Evolutionary conservation across 2,888 invertebrate species (phyloP).

Genomic region (Notodonta dromedarius): DNA sequence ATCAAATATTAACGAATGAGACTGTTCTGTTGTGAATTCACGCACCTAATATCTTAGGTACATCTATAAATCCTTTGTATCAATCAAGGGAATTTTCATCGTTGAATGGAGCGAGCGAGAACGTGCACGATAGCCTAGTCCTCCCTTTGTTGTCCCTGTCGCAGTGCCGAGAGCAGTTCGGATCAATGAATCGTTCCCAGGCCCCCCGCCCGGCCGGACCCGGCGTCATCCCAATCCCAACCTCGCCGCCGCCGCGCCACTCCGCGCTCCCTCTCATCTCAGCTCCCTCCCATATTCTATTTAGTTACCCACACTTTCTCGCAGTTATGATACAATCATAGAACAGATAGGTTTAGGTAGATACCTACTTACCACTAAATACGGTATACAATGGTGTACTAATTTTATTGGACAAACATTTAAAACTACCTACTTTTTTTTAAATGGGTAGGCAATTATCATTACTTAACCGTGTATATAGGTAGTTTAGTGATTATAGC

Average conservation of each 20-base stretch:
- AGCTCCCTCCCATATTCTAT: conserved; percentile 31
- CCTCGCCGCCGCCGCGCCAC: conserved; percentile 14
- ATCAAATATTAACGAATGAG: too few species aligned
- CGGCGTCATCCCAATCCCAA: conserved; percentile 60
- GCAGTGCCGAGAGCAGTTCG: conserved; percentile 72
- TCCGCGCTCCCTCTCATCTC: conserved; percentile 48
- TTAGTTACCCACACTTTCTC: conserved; percentile 33
- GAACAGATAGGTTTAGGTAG: too few species aligned
- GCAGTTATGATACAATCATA: conserved; percentile 14
- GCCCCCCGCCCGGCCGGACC: conserved; percentile 58
- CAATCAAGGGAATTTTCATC: conserved; percentile 8
- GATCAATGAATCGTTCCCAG: conserved; percentile 82
- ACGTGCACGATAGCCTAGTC: conserved; percentile 40
- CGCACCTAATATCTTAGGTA: too few species aligned
- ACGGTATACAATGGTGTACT: too few species aligned
- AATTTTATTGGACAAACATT: too few species aligned
- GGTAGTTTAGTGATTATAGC: too few species aligned
- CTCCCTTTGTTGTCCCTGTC: conserved; percentile 68
- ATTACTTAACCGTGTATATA: too few species aligned
- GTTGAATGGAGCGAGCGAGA: conserved; percentile 57
- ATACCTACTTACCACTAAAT: too few species aligned
- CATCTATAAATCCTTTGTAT: not conserved
- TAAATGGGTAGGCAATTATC: too few species aligned
- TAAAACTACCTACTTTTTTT: too few species aligned
- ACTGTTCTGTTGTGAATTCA: too few species aligned